A percentile compares a stretch with the other conserved stretches of the same genome.
phyloP scores from a whole-genome alignment of 2,797 vertebrate species.

The Sebastes nivosus region DNA sequence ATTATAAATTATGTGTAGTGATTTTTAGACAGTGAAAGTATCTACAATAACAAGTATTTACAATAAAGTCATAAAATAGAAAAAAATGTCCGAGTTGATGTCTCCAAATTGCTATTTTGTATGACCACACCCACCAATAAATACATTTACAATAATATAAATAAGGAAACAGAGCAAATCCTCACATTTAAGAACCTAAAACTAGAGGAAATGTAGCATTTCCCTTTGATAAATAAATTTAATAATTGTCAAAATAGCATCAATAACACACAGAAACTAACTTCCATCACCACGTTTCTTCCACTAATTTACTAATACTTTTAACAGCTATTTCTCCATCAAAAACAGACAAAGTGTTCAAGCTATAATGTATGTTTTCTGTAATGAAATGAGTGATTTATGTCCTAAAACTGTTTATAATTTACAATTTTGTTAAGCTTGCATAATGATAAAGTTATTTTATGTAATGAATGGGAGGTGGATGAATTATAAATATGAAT shows the following conservation, averaged over 20 bases:
- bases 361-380: background rate
- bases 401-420: background rate
- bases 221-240: rapidly evolving
- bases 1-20: background rate
- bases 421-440: too few relatives aligned
- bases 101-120: background rate
- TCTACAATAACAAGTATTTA: background rate
- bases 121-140: background rate
- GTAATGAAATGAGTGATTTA: background rate
- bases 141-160: background rate
- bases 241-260: background rate
- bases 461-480: background rate
- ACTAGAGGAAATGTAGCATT: background rate
- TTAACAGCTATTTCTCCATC: background rate
- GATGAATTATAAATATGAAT: background rate
- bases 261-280: background rate
- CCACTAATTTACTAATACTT: background rate
- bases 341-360: background rate
- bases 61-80: background rate
- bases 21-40: background rate
- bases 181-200: background rate
- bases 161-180: background rate
- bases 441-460: background rate
- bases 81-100: background rate
- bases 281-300: background rate